A percentile compares a stretch with the other conserved stretches of the same genome.
These are phyloP conservation scores for Deilephila porcellus DNA, from an alignment of 2,888 invertebrate species.

Conservation along the genomic window DNA sequence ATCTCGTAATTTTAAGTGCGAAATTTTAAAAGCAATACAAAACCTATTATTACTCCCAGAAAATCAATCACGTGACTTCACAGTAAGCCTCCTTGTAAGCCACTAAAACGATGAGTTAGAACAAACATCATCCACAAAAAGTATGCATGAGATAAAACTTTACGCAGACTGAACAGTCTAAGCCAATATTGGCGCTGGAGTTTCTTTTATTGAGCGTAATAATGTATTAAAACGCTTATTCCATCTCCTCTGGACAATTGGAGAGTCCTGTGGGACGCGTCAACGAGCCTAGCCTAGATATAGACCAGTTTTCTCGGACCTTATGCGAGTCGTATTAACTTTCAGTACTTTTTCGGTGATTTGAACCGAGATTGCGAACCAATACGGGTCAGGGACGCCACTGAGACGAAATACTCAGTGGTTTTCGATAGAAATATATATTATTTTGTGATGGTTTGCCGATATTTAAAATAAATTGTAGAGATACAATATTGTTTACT, in stretches of 20 bases:
- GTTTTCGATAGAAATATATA: neutral
- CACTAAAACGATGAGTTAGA: too few species aligned
- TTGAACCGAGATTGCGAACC: constrained; percentile 14
- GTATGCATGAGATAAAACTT: neutral
- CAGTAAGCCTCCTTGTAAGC: too few species aligned
- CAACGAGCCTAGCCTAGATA: neutral
- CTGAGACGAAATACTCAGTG: neutral
- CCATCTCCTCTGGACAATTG: constrained; percentile 2
- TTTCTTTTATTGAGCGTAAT: constrained; percentile 4
- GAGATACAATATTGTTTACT: too few species aligned
- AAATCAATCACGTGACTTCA: too few species aligned
- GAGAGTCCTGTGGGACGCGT: constrained; percentile 17
- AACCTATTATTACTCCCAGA: too few species aligned
- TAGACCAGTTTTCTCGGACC: constrained; percentile 12
- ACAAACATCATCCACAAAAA: neutral
- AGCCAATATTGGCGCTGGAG: neutral
- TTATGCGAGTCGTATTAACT: constrained; percentile 18
- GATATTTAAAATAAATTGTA: too few species aligned
- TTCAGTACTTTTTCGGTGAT: constrained; percentile 19
- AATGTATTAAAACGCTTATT: constrained; percentile 13
- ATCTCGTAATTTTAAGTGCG: too few species aligned
- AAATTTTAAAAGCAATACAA: too few species aligned
- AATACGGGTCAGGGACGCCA: constrained; percentile 16
- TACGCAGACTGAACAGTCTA: neutral
- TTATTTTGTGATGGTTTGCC: neutral